These are phyloP conservation scores for Apotomis turbidana DNA, from an alignment of 2,888 invertebrate genomes.

Conservation along the genomic window DNA sequence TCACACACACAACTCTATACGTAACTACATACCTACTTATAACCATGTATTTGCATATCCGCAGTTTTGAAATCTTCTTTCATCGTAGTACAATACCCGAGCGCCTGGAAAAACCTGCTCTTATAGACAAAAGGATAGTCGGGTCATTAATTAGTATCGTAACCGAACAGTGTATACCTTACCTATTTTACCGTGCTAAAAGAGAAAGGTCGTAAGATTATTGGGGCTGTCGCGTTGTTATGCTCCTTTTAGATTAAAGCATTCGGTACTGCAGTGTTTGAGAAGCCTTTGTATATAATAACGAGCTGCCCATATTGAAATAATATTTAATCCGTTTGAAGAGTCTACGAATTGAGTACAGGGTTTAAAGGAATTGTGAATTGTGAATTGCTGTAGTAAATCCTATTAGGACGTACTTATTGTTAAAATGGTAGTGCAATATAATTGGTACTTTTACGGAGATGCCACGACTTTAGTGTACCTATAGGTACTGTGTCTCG, in stretches of 20 bases:
- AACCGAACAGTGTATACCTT: slow-evolving; percentile 8
- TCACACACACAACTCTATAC: no score
- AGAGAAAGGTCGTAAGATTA: not conserved
- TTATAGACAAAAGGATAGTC: slow-evolving; percentile 14
- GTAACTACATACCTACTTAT: no score
- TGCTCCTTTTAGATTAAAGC: not conserved
- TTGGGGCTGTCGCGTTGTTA: not conserved
- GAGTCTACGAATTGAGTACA: not conserved
- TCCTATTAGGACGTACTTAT: no score
- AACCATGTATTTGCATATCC: no score
- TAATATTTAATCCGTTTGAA: not conserved
- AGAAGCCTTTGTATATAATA: slow-evolving; percentile 21
- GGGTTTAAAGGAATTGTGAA: not conserved
- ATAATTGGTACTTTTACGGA: no score
- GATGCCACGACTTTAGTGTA: no score
- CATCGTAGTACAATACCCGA: not conserved
- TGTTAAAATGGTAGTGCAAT: no score
- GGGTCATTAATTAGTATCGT: slow-evolving; percentile 23
- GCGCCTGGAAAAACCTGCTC: slow-evolving; percentile 2
- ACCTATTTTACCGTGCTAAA: slow-evolving; percentile 2
- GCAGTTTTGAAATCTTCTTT: no score
- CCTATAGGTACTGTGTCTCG: no score
- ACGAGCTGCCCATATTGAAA: slow-evolving; percentile 6
- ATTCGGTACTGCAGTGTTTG: slow-evolving; percentile 5
- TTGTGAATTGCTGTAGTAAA: not conserved